Evolutionary conservation across 2,797 vertebrate species (phyloP), one percentile per base, ranked within the genome.

Genomic region (Borostomias antarcticus): DNA sequence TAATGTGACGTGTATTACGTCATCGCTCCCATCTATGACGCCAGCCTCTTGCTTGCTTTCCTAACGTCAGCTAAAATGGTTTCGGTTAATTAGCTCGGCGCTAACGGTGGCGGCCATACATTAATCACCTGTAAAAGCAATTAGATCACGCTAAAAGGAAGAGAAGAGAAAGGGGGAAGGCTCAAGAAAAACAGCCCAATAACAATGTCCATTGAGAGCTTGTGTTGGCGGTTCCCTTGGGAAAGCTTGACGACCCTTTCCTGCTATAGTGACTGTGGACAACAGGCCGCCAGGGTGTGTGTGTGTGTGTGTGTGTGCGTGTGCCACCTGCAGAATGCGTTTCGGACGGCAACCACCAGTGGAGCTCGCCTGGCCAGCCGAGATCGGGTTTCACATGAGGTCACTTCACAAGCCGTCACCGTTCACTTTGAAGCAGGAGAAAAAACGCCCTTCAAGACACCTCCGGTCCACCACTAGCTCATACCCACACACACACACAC

Each of bases 121-220:
- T 79, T 77, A 81, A 79, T 85, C 81, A 82, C 68, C 78, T 67
- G 63, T 62, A 37, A 58, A 50, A 69, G 62, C 68, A 64, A 66
- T 76, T 66, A 65, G 78, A 73, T n/a, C n/a, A n/a, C 35, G 67
- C 4, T 19, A 47, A 48, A 9, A 21, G 40, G 53, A 56, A 48
- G 45, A 33, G 57, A 53, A 29, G 51, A 29, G 26, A 53, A 28
- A 13, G 19, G 33, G 37, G 15, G 37, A 62, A 3, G 48, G 58
- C 61, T 43, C 21, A 82, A 86, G 72, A 69, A 72, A 80, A 84
- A 83, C 64, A 76, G 50, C 40, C 68, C 76, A 68, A 82, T 83
- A 85, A 87, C 87, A 88, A 87, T 89, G 79, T 66, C 64, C 66
- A 84, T 79, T 87, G 75, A 86, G 65, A 8, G 72, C 32, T 72